Evolutionary conservation across 2,888 invertebrate species (phyloP).

Genomic region (Teleogryllus oceanicus): DNA sequence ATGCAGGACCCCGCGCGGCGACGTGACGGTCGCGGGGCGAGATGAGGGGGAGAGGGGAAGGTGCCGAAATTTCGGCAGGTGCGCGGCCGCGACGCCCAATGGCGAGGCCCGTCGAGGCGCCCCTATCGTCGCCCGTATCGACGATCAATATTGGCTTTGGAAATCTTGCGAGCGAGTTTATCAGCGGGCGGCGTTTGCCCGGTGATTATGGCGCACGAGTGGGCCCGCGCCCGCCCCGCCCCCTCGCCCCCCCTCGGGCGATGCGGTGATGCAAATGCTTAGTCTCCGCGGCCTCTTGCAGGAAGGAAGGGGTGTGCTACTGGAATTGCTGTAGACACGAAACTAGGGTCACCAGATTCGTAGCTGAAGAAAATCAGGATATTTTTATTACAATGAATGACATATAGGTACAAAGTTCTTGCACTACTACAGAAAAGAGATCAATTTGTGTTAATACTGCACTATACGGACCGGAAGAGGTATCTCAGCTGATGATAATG

Average conservation of each 20-base stretch:
- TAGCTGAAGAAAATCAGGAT: too few species aligned
- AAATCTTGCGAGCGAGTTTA: neutral
- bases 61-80: conserved; percentile 18
- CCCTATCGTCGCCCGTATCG: neutral
- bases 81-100: neutral
- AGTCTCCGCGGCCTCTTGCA: too few species aligned
- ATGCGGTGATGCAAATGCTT: neutral
- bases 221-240: neutral
- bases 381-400: too few species aligned
- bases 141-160: conserved; percentile 2
- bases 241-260: neutral
- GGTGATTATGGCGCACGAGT: neutral
- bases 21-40: neutral
- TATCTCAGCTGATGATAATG: too few species aligned
- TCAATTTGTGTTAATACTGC: too few species aligned
- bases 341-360: too few species aligned
- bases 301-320: too few species aligned
- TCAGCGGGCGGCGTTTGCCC: neutral
- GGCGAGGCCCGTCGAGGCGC: neutral
- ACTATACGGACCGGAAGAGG: too few species aligned
- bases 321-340: too few species aligned
- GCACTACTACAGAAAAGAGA: too few species aligned
- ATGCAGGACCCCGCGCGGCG: too few species aligned
- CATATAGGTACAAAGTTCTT: too few species aligned
- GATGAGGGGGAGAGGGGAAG: neutral